phyloP scores from a whole-genome alignment of 2,113 vertebrate genomes.

The Solea solea region DNA sequence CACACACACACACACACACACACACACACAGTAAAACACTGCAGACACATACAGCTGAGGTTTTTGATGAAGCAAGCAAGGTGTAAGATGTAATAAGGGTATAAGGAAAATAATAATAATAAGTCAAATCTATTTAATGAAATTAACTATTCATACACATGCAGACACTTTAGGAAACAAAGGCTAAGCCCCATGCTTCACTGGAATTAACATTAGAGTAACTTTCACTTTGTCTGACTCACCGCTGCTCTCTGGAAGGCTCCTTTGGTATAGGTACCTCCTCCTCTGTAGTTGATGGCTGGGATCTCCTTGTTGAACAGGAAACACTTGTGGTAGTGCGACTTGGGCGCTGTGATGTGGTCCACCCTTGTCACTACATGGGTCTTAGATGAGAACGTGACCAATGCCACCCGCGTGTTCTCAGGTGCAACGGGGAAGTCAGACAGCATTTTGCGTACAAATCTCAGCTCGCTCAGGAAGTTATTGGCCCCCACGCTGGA shows the following conservation, averaged over 20 bases:
- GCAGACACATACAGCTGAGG: background rate
- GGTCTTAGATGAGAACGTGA: constrained; percentile 96
- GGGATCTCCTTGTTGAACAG: constrained; percentile 95
- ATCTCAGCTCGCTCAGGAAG: constrained; percentile 94
- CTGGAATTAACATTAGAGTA: background rate
- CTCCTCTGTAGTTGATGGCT: constrained; percentile 92
- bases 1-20: constrained; percentile 6
- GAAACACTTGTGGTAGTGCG: constrained; percentile 96
- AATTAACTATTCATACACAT: background rate
- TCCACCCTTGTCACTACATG: constrained; percentile 95
- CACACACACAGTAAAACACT: background rate
- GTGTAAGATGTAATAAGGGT: too few relatives aligned
- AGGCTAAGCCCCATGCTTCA: background rate
- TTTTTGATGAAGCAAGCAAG: background rate
- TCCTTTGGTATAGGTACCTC: constrained; percentile 96
- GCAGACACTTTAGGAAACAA: background rate
- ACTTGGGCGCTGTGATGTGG: constrained; percentile 89
- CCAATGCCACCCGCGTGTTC: constrained; percentile 93
- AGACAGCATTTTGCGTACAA: constrained; percentile 95
- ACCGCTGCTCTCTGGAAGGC: constrained; percentile 97
- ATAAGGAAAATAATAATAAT: too few relatives aligned
- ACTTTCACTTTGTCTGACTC: constrained; percentile 67
- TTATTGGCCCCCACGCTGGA: constrained; percentile 93
- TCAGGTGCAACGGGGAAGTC: constrained; percentile 94
- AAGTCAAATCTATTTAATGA: background rate